These are phyloP conservation scores for Coregonus sp. DNA, from an alignment of 2,797 vertebrate genomes.

Conservation along the genomic window DNA sequence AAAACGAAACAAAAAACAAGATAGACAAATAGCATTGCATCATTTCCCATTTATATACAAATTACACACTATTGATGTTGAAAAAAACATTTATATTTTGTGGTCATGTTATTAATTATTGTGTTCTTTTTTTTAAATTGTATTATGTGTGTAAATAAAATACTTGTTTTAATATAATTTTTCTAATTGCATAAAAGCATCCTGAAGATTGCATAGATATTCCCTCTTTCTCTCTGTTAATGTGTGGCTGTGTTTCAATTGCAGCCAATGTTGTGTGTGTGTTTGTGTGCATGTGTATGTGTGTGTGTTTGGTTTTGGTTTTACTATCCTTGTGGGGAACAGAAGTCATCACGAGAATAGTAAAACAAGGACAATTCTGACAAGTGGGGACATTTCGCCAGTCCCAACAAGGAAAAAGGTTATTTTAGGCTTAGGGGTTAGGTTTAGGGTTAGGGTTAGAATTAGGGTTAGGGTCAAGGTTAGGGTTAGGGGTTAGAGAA, in stretches of 20 bases:
- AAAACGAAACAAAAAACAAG: background rate
- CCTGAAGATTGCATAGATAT: conserved; percentile 47
- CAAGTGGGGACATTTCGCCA: background rate
- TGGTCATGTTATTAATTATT: background rate
- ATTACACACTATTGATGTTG: background rate
- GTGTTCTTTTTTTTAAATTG: background rate
- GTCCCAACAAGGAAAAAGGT: too few relatives aligned
- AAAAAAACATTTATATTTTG: background rate
- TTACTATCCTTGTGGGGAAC: background rate
- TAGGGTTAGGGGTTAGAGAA: too few relatives aligned
- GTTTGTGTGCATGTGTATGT: conserved; percentile 5
- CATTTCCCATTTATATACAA: background rate
- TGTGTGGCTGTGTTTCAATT: conserved; percentile 18
- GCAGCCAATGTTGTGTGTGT: background rate
- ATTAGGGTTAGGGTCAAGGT: too few relatives aligned
- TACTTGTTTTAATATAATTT: background rate
- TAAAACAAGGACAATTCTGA: too few relatives aligned
- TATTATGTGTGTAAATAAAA: background rate
- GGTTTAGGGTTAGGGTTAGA: too few relatives aligned
- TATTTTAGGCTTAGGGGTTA: background rate
- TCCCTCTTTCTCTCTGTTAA: conserved; percentile 30
- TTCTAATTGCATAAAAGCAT: background rate
- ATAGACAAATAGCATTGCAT: background rate
- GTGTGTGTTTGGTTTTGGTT: background rate
- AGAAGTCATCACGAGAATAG: too few relatives aligned